Percentiles rank a stretch among this genome's conserved stretches.
These are phyloP conservation scores for Oxyteleia sp. DNA, from an alignment of 2,888 invertebrate genomes.

Conservation along the genomic window DNA sequence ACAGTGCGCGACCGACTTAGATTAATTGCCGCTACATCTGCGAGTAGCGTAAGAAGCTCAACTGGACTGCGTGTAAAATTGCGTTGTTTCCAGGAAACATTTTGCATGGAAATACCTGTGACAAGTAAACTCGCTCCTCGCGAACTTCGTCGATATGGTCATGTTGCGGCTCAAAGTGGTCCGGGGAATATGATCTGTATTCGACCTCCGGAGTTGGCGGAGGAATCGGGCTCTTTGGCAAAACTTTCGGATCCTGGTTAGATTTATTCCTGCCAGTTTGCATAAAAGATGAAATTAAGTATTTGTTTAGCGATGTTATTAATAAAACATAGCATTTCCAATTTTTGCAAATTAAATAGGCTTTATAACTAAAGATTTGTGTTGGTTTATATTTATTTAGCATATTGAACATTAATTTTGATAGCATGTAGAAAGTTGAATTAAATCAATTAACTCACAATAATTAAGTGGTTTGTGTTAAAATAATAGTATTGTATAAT, in stretches of 20 bases:
- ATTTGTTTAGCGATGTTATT: no score
- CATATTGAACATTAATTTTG: no score
- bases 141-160: constrained; percentile 85
- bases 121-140: constrained; percentile 84
- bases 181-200: constrained; percentile 78
- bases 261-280: constrained; percentile 69
- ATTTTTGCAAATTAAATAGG: no score
- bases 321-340: no score
- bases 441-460: no score
- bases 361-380: no score
- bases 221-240: constrained; percentile 86
- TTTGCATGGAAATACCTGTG: constrained; percentile 82
- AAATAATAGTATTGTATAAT: no score
- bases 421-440: no score
- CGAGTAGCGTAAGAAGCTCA: constrained; percentile 37
- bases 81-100: constrained; percentile 34
- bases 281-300: no score
- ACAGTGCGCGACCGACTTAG: constrained; percentile 34
- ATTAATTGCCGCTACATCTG: constrained; percentile 65
- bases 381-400: no score
- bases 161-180: constrained; percentile 79
- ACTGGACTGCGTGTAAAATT: constrained; percentile 33
- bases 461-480: no score
- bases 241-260: constrained; percentile 81
- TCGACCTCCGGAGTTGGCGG: constrained; percentile 80